A percentile compares a stretch with the other conserved stretches of the same genome.
Conservation (phyloP, 1,140 invertebrate genomes). For the Medauroidea extradentata region DNA sequence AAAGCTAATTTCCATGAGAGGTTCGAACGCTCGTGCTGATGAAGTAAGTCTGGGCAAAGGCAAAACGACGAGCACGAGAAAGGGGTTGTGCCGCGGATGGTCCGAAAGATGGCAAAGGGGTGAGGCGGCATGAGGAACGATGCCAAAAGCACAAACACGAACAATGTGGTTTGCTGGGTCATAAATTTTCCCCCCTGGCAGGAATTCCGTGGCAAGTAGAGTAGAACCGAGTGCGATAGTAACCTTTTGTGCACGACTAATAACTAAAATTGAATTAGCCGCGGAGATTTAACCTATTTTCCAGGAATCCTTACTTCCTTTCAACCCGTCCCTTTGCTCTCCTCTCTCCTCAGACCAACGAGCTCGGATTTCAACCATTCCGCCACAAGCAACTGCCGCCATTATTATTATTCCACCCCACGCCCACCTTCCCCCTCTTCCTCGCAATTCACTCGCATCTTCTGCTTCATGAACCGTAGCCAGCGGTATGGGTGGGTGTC, state of each 20-base stretch:
- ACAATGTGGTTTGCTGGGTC: conserved; percentile 8
- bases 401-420: neutral
- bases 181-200: conserved; percentile 8
- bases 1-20: conserved; percentile 3
- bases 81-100: too few relatives aligned
- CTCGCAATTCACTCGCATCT: neutral
- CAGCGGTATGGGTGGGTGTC: too few relatives aligned
- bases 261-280: conserved; percentile 19
- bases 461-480: neutral
- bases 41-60: conserved; percentile 3
- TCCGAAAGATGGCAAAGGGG: neutral
- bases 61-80: too few relatives aligned
- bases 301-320: neutral
- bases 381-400: neutral
- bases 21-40: conserved; percentile 1
- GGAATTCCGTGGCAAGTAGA: conserved; percentile 6
- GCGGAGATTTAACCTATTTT: conserved; percentile 14
- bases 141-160: neutral
- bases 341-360: neutral
- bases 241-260: conserved; percentile 9
- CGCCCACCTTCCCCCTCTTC: neutral
- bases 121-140: too few relatives aligned
- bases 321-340: neutral
- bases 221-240: neutral
- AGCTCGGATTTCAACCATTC: neutral